These are phyloP conservation scores for Phengaris arion DNA, from an alignment of 2,888 invertebrate species.

Conservation along the genomic window DNA sequence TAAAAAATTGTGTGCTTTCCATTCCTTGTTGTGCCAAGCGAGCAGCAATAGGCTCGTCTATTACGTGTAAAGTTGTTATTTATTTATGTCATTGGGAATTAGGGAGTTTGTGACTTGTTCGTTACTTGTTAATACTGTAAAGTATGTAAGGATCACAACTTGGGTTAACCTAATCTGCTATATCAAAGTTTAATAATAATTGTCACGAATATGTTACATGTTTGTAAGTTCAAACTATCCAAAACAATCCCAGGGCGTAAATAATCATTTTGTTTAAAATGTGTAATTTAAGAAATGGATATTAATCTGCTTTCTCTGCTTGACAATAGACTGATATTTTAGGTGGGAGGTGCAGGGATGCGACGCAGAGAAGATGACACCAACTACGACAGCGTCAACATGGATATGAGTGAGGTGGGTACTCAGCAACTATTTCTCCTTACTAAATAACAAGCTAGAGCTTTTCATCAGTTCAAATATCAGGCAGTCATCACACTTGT, in stretches of 20 bases:
- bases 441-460: slow-evolving; percentile 17
- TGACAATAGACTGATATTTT: slow-evolving; percentile 79
- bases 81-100: no score
- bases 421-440: slow-evolving; percentile 12
- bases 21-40: no score
- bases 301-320: slow-evolving; percentile 80
- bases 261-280: slow-evolving; percentile 30
- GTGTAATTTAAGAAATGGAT: slow-evolving; percentile 41
- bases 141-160: no score
- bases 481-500: slow-evolving; percentile 9
- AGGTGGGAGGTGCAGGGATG: slow-evolving; percentile 57
- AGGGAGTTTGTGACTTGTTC: no score
- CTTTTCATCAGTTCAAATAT: slow-evolving; percentile 24
- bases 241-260: background rate
- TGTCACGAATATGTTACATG: no score
- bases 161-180: no score
- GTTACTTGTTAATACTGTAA: no score
- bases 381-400: slow-evolving; percentile 87
- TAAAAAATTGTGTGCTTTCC: no score
- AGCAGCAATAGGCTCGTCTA: no score
- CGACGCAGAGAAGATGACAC: slow-evolving; percentile 79
- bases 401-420: slow-evolving; percentile 88
- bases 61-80: no score
- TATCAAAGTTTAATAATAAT: no score
- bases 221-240: background rate